Base-by-base conservation (phyloP, 2,113 vertebrate genomes). In the Condylura cristata region DNA sequence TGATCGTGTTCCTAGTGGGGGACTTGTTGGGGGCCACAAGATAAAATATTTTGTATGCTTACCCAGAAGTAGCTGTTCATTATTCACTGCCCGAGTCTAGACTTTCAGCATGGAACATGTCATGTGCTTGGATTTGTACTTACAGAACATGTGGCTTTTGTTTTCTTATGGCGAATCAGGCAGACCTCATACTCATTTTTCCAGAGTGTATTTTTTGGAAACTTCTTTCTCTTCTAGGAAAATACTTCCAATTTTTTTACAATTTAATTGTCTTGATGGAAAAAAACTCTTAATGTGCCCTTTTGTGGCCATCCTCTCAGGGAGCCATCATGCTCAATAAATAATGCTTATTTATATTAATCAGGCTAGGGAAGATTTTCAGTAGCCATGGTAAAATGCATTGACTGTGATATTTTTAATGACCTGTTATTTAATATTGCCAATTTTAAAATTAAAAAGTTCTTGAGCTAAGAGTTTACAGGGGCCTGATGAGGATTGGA, bases 401-500 rank as follows among this genome's bases (percentile, higher is more conserved):
- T 34, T 76, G 28, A 34, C 30, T 66, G 26, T 78, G 22, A 20
- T 72, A 0, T 46, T 81, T 83, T 88, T 51, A 53, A 74, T 72
- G 60, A n/a, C 5, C n/a, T 30, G 1, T 58, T 80, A 51, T 79
- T 92, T 86, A 87, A 71, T 89, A 65, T 37, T 66, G n/a, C 6
- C 76, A 58, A 82, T 85, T 95, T 88, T 92, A 65, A 78, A 80
- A 90, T 32, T 37, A 26, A 60, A 85, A 70, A 66, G 9, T 2
- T 65, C 26, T 82, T 34, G 16, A 53, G 44, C 65, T 84, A 80
- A 91, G 74, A 92, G 37, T 86, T 37, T 65, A 22, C 28, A 75
- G 39, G 86, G 20, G 41, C 17, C 17, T 58, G n/a, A 78, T 72
- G 81, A 30, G 32, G 32, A 14, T 18, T 84, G 4, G 60, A 30